Conservation (phyloP, 2,113 vertebrate species). For the Sclerurus mexicanus region DNA sequence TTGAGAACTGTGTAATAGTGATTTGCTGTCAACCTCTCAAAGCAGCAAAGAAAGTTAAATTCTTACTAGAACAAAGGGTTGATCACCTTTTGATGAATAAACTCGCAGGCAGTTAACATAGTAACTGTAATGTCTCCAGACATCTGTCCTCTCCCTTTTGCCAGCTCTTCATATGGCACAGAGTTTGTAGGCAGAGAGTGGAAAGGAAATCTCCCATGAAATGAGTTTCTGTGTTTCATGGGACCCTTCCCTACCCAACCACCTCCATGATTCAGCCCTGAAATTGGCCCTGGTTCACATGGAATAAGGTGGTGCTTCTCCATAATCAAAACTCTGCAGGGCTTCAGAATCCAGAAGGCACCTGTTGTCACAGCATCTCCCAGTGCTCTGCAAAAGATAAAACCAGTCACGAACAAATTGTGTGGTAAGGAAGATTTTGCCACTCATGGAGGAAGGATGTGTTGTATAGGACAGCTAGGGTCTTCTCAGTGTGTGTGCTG, state of each 20-base stretch:
- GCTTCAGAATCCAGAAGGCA: background rate
- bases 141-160: constrained; percentile 55
- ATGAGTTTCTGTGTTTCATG: background rate
- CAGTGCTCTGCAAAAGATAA: accelerated
- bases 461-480: accelerated
- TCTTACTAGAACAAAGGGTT: constrained; percentile 33
- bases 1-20: background rate
- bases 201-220: background rate
- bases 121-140: constrained; percentile 46
- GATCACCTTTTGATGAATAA: constrained; percentile 54
- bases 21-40: constrained; percentile 45
- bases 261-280: background rate
- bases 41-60: constrained; percentile 43
- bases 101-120: constrained; percentile 13
- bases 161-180: constrained; percentile 49
- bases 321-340: background rate
- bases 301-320: background rate
- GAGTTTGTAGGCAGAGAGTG: background rate
- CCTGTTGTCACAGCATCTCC: background rate
- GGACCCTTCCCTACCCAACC: background rate
- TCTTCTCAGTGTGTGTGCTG: background rate
- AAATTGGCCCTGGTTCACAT: background rate
- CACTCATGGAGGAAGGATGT: background rate
- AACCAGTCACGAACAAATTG: background rate
- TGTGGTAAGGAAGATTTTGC: background rate